phyloP scores from a whole-genome alignment of 2,888 invertebrate genomes.

The Volucella inanis region DNA sequence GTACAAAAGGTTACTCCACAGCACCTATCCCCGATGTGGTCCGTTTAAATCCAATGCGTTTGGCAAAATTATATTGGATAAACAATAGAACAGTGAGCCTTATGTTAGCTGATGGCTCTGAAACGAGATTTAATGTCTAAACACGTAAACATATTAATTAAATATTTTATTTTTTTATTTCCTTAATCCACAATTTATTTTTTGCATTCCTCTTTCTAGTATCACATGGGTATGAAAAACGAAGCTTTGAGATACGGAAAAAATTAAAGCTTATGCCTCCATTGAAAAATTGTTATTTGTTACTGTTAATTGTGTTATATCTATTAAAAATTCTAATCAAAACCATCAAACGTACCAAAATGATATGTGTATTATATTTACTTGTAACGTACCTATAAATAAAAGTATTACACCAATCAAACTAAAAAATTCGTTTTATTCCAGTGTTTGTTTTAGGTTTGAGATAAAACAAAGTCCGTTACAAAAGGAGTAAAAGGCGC shows the following conservation, averaged over 20 bases:
- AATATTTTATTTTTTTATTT: conserved; percentile 26
- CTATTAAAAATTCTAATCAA: conserved; percentile 61
- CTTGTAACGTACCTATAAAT: conserved; percentile 75
- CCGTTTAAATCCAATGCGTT: conserved; percentile 92
- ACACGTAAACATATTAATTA: conserved; percentile 35
- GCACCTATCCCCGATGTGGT: conserved; percentile 95
- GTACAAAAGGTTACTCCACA: conserved; percentile 97
- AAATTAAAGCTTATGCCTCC: background rate
- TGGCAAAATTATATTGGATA: conserved; percentile 97
- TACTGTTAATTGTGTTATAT: conserved; percentile 74
- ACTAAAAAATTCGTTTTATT: background rate
- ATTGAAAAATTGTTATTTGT: conserved; percentile 74
- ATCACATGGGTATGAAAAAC: conserved; percentile 1
- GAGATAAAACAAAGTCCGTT: no score
- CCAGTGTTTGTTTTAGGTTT: no score
- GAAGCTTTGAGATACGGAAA: conserved; percentile 1
- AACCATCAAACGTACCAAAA: conserved; percentile 52
- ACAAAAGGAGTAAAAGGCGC: no score
- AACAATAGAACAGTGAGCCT: conserved; percentile 95
- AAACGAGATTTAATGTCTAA: conserved; percentile 92
- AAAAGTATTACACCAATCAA: conserved; percentile 56
- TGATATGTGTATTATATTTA: conserved; percentile 78
- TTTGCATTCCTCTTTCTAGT: conserved; percentile 41
- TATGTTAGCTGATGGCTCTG: conserved; percentile 97
- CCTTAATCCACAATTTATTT: conserved; percentile 13